A percentile compares a stretch with the other conserved stretches of the same genome.
phyloP scores from a whole-genome alignment of 2,113 vertebrate species.

The Plecturocebus donacophilus region DNA sequence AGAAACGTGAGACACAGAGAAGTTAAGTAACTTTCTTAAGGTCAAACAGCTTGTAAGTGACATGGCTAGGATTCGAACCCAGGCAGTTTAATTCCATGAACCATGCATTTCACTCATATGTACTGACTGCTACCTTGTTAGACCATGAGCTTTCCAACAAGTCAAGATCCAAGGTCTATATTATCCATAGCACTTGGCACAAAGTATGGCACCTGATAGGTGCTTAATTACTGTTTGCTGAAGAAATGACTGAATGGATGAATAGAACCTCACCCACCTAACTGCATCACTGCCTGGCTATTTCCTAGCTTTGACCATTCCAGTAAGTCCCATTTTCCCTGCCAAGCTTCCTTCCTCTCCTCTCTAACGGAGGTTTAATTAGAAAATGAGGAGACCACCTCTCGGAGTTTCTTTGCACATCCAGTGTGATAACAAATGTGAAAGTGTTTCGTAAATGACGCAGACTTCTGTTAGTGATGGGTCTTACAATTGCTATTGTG shows the following conservation, averaged over 20 bases:
- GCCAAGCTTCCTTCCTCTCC: not conserved
- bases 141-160: not conserved
- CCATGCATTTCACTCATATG: not conserved
- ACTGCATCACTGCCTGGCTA: not conserved
- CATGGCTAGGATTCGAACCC: not conserved
- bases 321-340: not conserved
- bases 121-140: not conserved
- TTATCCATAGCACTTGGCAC: not conserved
- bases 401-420: not conserved
- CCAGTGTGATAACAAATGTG: not conserved
- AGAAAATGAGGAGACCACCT: not conserved
- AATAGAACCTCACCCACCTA: rapidly evolving
- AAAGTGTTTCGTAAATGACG: not conserved
- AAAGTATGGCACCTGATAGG: not conserved
- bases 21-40: not conserved
- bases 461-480: not conserved
- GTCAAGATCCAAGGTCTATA: not conserved
- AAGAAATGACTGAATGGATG: not conserved
- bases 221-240: not conserved
- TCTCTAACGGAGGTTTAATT: not conserved
- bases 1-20: not conserved
- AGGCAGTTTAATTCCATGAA: not conserved
- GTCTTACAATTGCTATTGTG: not conserved
- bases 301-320: not conserved
- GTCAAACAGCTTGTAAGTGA: not conserved